Percentiles rank a stretch among this genome's conserved stretches.
These are phyloP conservation scores for Brachyistius frenatus DNA, from an alignment of 2,113 vertebrate species.

Conservation along the genomic window DNA sequence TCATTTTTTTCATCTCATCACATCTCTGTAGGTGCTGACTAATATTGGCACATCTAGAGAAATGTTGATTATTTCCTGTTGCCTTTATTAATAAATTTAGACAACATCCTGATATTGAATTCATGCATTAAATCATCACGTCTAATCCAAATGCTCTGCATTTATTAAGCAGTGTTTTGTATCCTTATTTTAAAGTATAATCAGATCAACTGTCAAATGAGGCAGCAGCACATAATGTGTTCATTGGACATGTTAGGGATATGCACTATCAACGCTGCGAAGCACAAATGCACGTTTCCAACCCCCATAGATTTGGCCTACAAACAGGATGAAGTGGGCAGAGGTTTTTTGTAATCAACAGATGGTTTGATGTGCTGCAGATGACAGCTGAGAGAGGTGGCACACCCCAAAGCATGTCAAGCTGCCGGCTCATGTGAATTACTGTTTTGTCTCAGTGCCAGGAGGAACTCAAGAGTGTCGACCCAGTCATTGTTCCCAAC, in stretches of 20 bases:
- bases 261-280: background rate
- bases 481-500: conserved; percentile 58
- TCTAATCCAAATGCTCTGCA: background rate
- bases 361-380: conserved; percentile 78
- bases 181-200: background rate
- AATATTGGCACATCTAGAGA: too few species aligned
- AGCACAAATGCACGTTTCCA: conserved; percentile 21
- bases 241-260: background rate
- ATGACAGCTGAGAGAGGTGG: conserved; percentile 82
- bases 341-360: conserved; percentile 68
- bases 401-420: conserved; percentile 74
- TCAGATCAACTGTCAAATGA: background rate
- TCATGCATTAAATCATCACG: background rate
- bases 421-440: conserved; percentile 71
- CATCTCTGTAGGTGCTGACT: too few species aligned
- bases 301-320: conserved; percentile 46
- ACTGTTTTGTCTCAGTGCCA: conserved; percentile 63
- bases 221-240: background rate
- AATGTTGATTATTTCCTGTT: too few species aligned
- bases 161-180: background rate
- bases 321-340: conserved; percentile 55
- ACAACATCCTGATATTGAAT: too few species aligned
- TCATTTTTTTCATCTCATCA: too few species aligned
- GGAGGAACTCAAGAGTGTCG: conserved; percentile 51
- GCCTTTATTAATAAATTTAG: too few species aligned